These are phyloP conservation scores for Atta texana DNA, from an alignment of 1,140 invertebrate species.

Conservation along the genomic window DNA sequence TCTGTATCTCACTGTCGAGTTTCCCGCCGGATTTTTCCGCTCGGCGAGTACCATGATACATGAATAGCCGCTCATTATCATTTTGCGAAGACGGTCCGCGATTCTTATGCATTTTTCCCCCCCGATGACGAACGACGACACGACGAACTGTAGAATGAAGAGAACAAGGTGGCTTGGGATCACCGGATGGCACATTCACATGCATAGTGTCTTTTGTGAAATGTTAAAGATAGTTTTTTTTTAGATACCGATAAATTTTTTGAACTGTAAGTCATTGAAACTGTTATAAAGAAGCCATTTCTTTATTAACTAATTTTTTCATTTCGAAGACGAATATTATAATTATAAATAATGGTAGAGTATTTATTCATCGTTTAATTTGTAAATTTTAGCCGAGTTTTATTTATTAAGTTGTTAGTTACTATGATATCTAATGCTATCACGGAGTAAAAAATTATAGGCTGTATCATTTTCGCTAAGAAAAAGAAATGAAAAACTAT, in stretches of 20 bases:
- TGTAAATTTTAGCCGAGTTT: background rate
- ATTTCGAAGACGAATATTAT: background rate
- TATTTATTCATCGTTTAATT: background rate
- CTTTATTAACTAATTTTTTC: background rate
- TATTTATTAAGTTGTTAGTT: background rate
- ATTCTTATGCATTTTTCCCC: slow-evolving; percentile 22
- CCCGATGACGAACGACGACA: background rate
- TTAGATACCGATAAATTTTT: background rate
- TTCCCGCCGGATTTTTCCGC: slow-evolving; percentile 40
- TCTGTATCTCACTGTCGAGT: background rate
- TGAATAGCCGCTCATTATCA: slow-evolving; percentile 51
- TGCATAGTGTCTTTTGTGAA: background rate
- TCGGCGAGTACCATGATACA: slow-evolving; percentile 15
- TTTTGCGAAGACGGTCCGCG: slow-evolving; percentile 21
- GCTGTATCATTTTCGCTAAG: background rate
- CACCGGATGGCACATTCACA: too few relatives aligned
- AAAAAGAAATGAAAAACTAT: background rate
- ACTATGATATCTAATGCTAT: background rate
- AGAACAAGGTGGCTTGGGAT: background rate
- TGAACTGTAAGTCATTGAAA: background rate
- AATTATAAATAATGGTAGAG: background rate
- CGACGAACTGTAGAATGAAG: slow-evolving; percentile 3
- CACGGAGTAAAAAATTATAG: background rate
- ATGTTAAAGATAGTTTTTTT: background rate
- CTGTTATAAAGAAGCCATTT: background rate